These are phyloP conservation scores for Dipus sagitta DNA, from an alignment of 2,797 vertebrate genomes.

Conservation along the genomic window DNA sequence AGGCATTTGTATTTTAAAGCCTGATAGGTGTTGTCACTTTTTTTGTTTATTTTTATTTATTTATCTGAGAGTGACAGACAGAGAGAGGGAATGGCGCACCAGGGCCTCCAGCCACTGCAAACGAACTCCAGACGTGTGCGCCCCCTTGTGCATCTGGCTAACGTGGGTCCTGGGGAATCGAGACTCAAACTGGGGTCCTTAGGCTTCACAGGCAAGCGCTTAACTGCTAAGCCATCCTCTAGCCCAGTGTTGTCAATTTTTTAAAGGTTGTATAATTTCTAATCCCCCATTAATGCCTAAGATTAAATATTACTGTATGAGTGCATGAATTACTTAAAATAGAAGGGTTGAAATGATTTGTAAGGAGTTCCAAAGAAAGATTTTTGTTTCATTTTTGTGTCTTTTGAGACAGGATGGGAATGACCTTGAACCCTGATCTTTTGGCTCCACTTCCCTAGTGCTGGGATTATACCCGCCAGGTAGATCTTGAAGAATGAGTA, in stretches of 20 bases:
- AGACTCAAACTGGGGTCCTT: too few species aligned
- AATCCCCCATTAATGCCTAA: slow-evolving; percentile 34
- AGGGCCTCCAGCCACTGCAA: too few species aligned
- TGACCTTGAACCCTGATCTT: not conserved
- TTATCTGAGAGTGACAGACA: too few species aligned
- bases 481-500: slow-evolving; percentile 53
- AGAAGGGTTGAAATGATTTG: slow-evolving; percentile 26
- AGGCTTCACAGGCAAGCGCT: too few species aligned
- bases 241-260: not conserved
- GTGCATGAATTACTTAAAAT: slow-evolving; percentile 6
- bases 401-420: not conserved
- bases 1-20: slow-evolving; percentile 13
- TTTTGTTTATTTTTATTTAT: too few species aligned
- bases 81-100: too few species aligned
- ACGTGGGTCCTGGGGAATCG: too few species aligned
- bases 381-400: not conserved
- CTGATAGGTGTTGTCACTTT: not conserved
- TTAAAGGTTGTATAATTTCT: not conserved
- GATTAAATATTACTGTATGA: slow-evolving; percentile 17
- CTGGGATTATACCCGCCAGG: not conserved
- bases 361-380: slow-evolving; percentile 43
- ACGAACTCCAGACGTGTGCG: too few species aligned
- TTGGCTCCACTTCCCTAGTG: not conserved
- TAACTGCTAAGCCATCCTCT: too few species aligned
- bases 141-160: too few species aligned